Evolutionary conservation across 1,140 invertebrate genomes (phyloP), one percentile per base, ranked within the genome.

Genomic region (Heliconius himera): DNA sequence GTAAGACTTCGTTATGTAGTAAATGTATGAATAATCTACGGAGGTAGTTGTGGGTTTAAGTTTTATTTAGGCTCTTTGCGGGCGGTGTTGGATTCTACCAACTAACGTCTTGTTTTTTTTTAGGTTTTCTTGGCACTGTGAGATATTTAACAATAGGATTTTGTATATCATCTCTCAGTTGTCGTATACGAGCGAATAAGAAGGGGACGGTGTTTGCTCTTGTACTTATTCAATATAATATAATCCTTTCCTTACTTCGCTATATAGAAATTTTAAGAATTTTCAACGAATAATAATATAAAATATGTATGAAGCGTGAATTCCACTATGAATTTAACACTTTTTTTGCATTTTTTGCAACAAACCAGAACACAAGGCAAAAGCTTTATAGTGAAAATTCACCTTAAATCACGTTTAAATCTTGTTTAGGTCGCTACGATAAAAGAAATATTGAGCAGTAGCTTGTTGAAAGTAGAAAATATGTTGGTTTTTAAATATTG

Each of bases 341-440:
- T 29, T 66, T 66, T 29, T 66, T 29, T 16, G 3, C 26, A 29
- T 29, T 66, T 60, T 66, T 29, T 66, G 13, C 26, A 4, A 16
- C 4, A 26, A 66, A 26, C 60, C 60, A 66, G 60, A 66, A 29
- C 26, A 29, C 60, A 66, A 66, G 16, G 60, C 60, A 3, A 9
- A 66, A 66, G 16, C 29, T 66, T 66, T 29, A 66, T 29, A 66
- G 60, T 66, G 60, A 66, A 66, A 66, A 66, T 66, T 66, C 60
- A 66, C 60, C 26, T 66, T 66, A 66, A 66, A 60, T 75, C 74
- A 75, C 74, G 33, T 75, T 66, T 66, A 75, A 75, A 36, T 66
- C 60, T 60, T 75, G 66, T 75, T 75, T 66, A 75, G 54, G 54
- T 75, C 74, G 54, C 22, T 60, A 66, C 60, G 74, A 60, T 75